Base-by-base conservation (phyloP, 2,113 vertebrate genomes). In the Piliocolobus tephrosceles region DNA sequence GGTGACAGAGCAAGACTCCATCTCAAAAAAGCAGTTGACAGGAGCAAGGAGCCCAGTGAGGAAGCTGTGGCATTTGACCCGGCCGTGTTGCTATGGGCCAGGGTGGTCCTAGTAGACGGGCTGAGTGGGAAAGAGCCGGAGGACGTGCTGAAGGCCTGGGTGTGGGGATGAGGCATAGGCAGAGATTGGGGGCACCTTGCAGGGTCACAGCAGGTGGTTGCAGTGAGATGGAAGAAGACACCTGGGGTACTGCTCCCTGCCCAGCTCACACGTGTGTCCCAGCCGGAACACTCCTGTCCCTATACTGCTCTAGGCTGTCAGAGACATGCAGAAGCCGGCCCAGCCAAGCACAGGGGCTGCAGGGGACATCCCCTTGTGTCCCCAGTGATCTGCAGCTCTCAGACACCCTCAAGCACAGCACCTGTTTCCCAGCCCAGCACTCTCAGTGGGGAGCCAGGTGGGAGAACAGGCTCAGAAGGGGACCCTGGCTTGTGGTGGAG, bases 61-160 rank as follows among this genome's bases (percentile, higher is more conserved):
- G 23, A 82, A 52, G 12, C 47, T n/a, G 2, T 11, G 23, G 52
- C 66, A 12, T 43, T 47, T 84, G 64, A 17, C 68, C 78, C n/a
- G 81, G 55, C 68, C 3, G 0, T 61, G n/a, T n/a, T 52, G 12
- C 80, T 4, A 0, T 20, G 68, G 82, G 61, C 66, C 86, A 89
- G n/a, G 35, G n/a, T 10, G 30, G 75, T 55, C 30, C 5, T 32
- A 27, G 35, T 25, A 16, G 89, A 72, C n/a, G 9, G 32, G 40
- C 40, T 55, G 30, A 9, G 52, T 88, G 38, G 35, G 25, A 57
- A 20, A 68, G 78, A 79, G 66, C 45, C 12, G 2, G 30, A 47
- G 73, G 38, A 50, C 1, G 0, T 9, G 1, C 32, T 64, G 0
- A 10, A 50, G 18, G 40, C 11, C 30, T 25, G 6, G 30, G 70